These are phyloP conservation scores for Prosapia bicincta DNA, from an alignment of 2,888 invertebrate species.

Conservation along the genomic window DNA sequence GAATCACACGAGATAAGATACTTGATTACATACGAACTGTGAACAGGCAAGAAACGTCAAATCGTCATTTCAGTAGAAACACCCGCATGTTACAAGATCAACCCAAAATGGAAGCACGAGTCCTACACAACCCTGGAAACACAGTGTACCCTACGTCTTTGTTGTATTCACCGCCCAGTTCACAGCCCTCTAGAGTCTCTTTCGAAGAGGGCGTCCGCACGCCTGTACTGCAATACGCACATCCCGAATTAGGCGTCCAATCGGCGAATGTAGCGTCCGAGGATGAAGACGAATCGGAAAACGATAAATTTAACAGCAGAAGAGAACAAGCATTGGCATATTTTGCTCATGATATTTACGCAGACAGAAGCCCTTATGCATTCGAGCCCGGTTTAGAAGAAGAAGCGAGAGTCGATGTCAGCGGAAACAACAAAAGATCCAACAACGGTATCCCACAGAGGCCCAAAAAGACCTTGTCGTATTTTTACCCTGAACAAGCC, in stretches of 20 bases:
- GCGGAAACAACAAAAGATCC: conserved; percentile 34
- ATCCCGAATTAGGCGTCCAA: conserved; percentile 74
- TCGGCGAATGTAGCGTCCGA: conserved; percentile 55
- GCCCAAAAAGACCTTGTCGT: conserved; percentile 36
- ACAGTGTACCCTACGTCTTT: conserved; percentile 61
- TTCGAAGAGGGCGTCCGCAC: conserved; percentile 69
- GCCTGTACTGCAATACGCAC: conserved; percentile 74
- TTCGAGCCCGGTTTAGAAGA: conserved; percentile 43
- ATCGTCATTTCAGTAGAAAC: conserved; percentile 2
- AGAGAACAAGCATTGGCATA: conserved; percentile 45
- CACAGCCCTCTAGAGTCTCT: conserved; percentile 49
- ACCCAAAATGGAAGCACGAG: conserved; percentile 62
- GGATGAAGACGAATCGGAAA: conserved; percentile 14
- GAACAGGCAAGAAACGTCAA: conserved; percentile 55
- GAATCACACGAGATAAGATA: conserved; percentile 37
- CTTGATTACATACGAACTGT: conserved; percentile 62
- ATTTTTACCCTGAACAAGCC: conserved; percentile 32
- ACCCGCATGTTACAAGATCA: conserved; percentile 8
- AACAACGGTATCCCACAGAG: conserved; percentile 28
- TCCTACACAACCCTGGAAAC: conserved; percentile 63
- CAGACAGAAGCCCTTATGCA: conserved; percentile 57
- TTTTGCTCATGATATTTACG: conserved; percentile 53
- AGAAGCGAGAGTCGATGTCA: conserved; percentile 37
- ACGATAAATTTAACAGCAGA: conserved; percentile 8
- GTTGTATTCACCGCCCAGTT: conserved; percentile 56